Conservation (phyloP, 2,888 invertebrate species). For the Sminthurinus aureus region DNA sequence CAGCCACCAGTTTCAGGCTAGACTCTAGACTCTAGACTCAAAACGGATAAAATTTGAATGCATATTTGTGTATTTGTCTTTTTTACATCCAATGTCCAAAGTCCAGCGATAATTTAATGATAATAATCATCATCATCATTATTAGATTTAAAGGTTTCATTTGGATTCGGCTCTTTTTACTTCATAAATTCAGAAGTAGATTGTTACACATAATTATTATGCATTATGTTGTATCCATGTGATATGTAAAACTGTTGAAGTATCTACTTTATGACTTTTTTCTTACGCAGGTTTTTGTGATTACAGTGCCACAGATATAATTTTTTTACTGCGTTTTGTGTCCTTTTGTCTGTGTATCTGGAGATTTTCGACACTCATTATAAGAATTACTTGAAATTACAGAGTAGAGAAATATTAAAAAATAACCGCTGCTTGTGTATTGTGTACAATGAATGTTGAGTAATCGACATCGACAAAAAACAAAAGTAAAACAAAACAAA, state of each 20-base stretch:
- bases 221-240: neutral
- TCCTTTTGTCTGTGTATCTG: neutral
- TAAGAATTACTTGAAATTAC: slow-evolving; percentile 14
- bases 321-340: neutral
- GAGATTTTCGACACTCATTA: neutral
- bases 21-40: too few species aligned
- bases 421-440: neutral
- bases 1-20: too few species aligned
- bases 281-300: neutral
- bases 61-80: too few species aligned
- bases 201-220: too few species aligned
- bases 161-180: neutral
- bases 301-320: neutral
- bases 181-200: too few species aligned
- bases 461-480: neutral
- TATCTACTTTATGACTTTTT: neutral
- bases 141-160: neutral
- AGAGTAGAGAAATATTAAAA: neutral
- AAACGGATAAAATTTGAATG: too few species aligned
- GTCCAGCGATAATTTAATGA: neutral
- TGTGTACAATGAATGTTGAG: neutral
- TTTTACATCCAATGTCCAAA: neutral
- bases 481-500: neutral
- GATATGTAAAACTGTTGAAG: too few species aligned
- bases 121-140: neutral